Evolutionary conservation across 35 echinoderm and acorn worm species (phyloP).

Genomic region (Lytechinus pictus): DNA sequence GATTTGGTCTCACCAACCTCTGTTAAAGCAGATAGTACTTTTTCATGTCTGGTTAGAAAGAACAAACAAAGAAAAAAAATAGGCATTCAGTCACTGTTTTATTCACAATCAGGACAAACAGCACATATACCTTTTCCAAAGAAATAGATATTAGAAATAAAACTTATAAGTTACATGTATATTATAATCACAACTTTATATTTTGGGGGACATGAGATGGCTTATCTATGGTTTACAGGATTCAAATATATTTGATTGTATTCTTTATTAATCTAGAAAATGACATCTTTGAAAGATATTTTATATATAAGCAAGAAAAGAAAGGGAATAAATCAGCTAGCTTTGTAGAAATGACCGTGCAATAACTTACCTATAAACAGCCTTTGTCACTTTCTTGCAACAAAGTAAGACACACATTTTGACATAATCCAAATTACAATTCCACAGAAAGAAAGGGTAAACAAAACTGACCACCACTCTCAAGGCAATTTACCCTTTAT

Average conservation of each 20-base stretch:
- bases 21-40: slow-evolving; percentile 82
- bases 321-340: no score
- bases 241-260: no score
- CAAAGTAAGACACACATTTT: neutral
- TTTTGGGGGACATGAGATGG: no score
- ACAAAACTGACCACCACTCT: neutral
- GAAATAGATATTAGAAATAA: no score
- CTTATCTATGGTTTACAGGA: no score
- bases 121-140: no score
- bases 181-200: no score
- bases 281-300: neutral
- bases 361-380: neutral
- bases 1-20: slow-evolving; percentile 77
- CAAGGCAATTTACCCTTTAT: neutral
- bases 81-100: no score
- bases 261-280: no score
- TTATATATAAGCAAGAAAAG: neutral
- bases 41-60: slow-evolving; percentile 73
- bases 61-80: no score
- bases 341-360: neutral
- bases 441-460: neutral
- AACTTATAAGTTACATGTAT: no score
- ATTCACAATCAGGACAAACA: no score
- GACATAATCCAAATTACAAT: neutral
- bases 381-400: slow-evolving; percentile 10